Evolutionary conservation across 2,113 vertebrate genomes (phyloP).

Genomic region (Vombatus ursinus): DNA sequence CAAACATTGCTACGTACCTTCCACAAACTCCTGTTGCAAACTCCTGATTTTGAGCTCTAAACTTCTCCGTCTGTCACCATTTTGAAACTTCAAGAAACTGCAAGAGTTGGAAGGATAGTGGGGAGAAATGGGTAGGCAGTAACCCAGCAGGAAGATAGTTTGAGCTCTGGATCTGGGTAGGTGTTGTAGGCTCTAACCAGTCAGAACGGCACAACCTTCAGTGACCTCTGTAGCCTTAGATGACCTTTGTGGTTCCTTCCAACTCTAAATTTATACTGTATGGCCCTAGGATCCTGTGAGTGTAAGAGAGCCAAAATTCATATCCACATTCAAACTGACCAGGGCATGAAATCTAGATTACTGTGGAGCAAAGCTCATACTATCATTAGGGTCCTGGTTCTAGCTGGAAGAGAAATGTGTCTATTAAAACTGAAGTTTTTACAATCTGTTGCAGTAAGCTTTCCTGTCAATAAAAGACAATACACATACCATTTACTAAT

Average conservation of each 20-base stretch:
- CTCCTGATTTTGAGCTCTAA: background rate
- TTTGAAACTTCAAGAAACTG: background rate
- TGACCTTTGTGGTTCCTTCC: too few relatives aligned
- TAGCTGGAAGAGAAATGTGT: background rate
- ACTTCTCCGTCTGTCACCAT: background rate
- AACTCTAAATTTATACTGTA: too few relatives aligned
- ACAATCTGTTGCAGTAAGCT: background rate
- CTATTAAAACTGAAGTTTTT: background rate
- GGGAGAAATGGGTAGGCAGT: too few relatives aligned
- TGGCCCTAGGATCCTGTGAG: too few relatives aligned
- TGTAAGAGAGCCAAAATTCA: background rate
- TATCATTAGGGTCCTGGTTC: background rate
- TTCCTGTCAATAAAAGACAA: background rate
- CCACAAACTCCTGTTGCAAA: background rate
- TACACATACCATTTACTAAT: background rate
- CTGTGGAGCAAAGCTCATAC: background rate
- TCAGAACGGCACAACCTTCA: too few relatives aligned
- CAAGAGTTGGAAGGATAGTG: too few relatives aligned
- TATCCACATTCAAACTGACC: background rate
- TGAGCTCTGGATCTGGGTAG: too few relatives aligned
- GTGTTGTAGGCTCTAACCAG: too few relatives aligned
- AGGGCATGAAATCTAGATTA: constrained; percentile 12
- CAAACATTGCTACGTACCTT: background rate
- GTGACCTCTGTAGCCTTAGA: too few relatives aligned
- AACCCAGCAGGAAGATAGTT: too few relatives aligned